Evolutionary conservation across 2,888 invertebrate genomes (phyloP), one percentile per base, ranked within the genome.

Genomic region (Phragmatobia fuliginosa): DNA sequence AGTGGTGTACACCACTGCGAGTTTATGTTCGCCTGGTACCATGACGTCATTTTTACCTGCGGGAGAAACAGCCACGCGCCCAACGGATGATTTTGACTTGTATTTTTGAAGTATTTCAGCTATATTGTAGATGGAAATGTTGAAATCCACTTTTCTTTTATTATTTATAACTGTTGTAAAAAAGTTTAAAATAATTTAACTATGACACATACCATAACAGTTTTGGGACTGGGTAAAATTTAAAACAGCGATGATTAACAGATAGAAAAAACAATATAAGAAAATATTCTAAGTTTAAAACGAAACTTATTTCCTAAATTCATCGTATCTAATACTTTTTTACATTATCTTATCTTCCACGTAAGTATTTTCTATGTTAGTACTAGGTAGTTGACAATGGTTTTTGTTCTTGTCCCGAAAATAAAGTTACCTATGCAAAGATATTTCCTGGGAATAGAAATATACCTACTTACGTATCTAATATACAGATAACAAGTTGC

Each of bases 1-100:
- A 83, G 84, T 84, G 80, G 77, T 74, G 80, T 67, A 78, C 56
- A 77, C 79, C 75, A 71, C 65, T 73, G 76, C 38, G 72, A 66
- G 75, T 74, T 85, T 85, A 86, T 93, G 92, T 62, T 78, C 75
- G 80, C 93, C 91, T 93, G 90, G 92, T 90, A 89, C 82, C 70
- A 67, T 77, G 80, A 86, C 89, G 88, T 88, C 88, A 83, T 81
- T 81, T 80, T 86, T 88, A 88, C 90, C 87, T 89, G 87, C 85
- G 84, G 80, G 81, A 82, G 81, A 81, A 82, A 76, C 73, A 74
- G 80, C 76, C 74, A 76, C 72, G 75, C 76, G 76, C 76, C 66
- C 7, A 75, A 68, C 78, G 69, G 74, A 77, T 76, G 72, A 66
- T 74, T 74, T 79, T 38, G 21, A 28, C 33, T 49, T 61, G 32